Evolutionary conservation across 2,113 vertebrate genomes (phyloP), one percentile per base, ranked within the genome.

Genomic region (Cynocephalus volans): DNA sequence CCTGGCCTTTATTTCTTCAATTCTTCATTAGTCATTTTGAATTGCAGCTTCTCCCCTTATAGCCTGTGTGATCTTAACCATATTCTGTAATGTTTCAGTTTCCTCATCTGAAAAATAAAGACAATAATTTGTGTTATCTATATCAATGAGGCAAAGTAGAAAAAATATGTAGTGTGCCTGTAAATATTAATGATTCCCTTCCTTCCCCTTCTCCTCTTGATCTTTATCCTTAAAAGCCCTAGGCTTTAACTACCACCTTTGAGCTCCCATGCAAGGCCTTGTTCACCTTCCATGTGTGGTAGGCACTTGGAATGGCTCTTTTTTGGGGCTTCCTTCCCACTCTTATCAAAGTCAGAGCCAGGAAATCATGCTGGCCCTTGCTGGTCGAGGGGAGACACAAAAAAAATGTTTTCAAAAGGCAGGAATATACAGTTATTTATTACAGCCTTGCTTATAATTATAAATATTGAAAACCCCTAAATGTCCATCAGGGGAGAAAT

Each of bases 1-100:
- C 15, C 69, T 65, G 26, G 79, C 18, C 21, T 79, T 79, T 89
- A 72, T 23, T 52, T 23, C 19, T 67, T 90, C 90, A 62, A 48
- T 50, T 70, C 97, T 83, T 94, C 82, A 45, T 69, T 90, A 58
- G n/a, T 18, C 33, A 23, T 95, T 94, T 94, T 6, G 41, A 79
- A 58, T 79, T 48, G 21, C 31, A 73, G 14, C 17, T 88, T 23
- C 28, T 84, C 26, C 60, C 21, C 31, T 60, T 56, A 60, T 0
- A 60, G 21, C 26, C 18, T 52, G 23, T 15, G 48, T 58, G 41
- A 45, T 62, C 33, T 58, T 73, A 65, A 60, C 48, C 50, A 33
- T 60, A 13, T 72, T 77, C 84, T 80, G 81, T 72, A 93, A 88
- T 52, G 21, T 26, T 26, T 93, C 23, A 36, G 67, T 92, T 86